A percentile compares a stretch with the other conserved stretches of the same genome.
Conservation (phyloP, 2,797 vertebrate genomes). For the Tenualosa ilisha region DNA sequence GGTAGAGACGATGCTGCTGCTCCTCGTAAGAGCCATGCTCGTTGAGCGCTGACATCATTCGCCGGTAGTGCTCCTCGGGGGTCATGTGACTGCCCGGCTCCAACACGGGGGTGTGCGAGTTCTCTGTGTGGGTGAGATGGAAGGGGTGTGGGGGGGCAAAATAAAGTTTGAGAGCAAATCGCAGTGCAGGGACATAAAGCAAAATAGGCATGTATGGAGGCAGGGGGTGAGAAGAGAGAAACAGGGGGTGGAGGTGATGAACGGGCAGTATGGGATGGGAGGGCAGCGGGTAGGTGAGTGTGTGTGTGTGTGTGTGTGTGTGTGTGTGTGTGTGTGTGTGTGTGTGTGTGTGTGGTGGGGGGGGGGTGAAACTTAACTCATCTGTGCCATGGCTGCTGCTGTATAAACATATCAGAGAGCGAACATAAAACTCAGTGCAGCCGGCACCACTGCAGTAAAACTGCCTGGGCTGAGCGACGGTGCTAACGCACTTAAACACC, state of each 20-base stretch:
- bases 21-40: slow-evolving; percentile 91
- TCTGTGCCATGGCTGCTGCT: slow-evolving; percentile 16
- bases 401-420: slow-evolving; percentile 22
- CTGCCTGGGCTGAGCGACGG: slow-evolving; percentile 16
- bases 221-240: background rate
- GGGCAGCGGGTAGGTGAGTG: background rate
- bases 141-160: background rate
- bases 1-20: slow-evolving; percentile 92
- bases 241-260: background rate
- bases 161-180: background rate
- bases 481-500: slow-evolving; percentile 18
- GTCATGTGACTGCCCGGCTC: slow-evolving; percentile 90
- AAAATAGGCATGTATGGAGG: background rate
- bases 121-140: slow-evolving; percentile 71
- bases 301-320: background rate
- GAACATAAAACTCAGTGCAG: slow-evolving; percentile 15
- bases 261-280: background rate
- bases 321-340: background rate
- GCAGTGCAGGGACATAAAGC: background rate
- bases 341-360: no score
- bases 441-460: slow-evolving; percentile 13
- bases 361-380: background rate
- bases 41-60: slow-evolving; percentile 91
- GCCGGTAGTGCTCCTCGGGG: slow-evolving; percentile 94
- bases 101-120: slow-evolving; percentile 82